Percentiles rank a stretch among this genome's conserved stretches.
phyloP scores from a whole-genome alignment of 2,888 invertebrate species.

The Drosophila percnosoma region DNA sequence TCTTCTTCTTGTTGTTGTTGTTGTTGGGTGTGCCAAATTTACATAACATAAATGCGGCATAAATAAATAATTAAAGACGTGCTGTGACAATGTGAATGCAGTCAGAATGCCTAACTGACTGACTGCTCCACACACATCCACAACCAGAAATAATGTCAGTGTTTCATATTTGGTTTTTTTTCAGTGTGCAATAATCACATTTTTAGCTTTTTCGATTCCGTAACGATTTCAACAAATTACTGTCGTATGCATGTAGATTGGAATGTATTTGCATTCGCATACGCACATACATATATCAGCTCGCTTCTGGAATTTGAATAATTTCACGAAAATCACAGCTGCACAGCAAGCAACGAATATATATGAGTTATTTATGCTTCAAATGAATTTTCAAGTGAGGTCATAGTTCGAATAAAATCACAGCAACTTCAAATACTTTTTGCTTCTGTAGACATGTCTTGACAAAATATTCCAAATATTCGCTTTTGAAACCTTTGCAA shows the following conservation, averaged over 20 bases:
- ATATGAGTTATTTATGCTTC: neutral
- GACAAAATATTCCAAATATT: neutral
- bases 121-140: neutral
- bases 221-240: conserved; percentile 21
- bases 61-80: conserved; percentile 80
- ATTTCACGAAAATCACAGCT: neutral
- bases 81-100: conserved; percentile 57
- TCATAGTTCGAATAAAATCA: neutral
- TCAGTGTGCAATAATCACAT: conserved; percentile 16
- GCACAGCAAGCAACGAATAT: neutral
- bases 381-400: neutral
- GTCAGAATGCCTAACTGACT: conserved; percentile 25
- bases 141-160: neutral
- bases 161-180: conserved; percentile 1
- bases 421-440: neutral
- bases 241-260: neutral
- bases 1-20: conserved; percentile 37
- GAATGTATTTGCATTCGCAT: neutral
- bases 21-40: conserved; percentile 67
- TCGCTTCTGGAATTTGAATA: neutral
- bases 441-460: neutral
- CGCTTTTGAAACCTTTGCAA: neutral
- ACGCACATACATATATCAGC: neutral
- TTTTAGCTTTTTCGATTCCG: conserved; percentile 14
- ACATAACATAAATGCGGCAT: conserved; percentile 81